Percentiles rank a stretch among this genome's conserved stretches.
phyloP scores from a whole-genome alignment of 2,888 invertebrate species.

The Rhyacophila evoluta region DNA sequence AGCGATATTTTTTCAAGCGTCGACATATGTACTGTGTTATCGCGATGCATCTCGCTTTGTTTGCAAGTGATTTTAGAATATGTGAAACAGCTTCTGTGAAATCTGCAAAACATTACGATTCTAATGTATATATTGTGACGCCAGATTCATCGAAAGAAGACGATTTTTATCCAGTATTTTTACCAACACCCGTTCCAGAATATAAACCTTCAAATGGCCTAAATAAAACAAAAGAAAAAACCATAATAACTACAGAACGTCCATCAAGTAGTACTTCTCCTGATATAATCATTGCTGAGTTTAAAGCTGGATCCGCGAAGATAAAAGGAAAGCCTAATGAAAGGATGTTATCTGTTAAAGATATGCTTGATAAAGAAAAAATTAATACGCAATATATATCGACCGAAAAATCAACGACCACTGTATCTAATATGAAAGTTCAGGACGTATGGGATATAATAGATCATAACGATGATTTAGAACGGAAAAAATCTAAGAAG shows the following conservation, averaged over 20 bases:
- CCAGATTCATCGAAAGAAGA: constrained; percentile 40
- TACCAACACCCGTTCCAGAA: constrained; percentile 49
- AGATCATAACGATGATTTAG: constrained; percentile 49
- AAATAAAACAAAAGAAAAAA: background rate
- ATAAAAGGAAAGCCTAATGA: constrained; percentile 40
- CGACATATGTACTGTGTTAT: background rate
- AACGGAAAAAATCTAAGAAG: background rate
- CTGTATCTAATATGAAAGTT: constrained; percentile 38
- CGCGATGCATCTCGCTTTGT: background rate
- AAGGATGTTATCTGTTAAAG: constrained; percentile 47
- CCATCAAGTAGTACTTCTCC: constrained; percentile 29
- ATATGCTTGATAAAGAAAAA: constrained; percentile 56
- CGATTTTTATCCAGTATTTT: constrained; percentile 34
- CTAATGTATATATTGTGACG: constrained; percentile 48
- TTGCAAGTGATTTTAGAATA: constrained; percentile 27
- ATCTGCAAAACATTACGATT: constrained; percentile 13
- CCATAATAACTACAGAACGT: background rate
- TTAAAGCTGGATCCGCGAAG: constrained; percentile 35
- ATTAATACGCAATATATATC: constrained; percentile 55
- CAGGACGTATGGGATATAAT: constrained; percentile 54
- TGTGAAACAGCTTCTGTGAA: constrained; percentile 45
- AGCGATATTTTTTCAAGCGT: background rate
- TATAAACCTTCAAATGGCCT: background rate
- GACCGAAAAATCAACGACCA: background rate
- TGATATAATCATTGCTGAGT: constrained; percentile 52